Evolutionary conservation across 53 echinoderm and acorn worm genomes (phyloP).

Genomic region (Mesocentrotus franciscanus): DNA sequence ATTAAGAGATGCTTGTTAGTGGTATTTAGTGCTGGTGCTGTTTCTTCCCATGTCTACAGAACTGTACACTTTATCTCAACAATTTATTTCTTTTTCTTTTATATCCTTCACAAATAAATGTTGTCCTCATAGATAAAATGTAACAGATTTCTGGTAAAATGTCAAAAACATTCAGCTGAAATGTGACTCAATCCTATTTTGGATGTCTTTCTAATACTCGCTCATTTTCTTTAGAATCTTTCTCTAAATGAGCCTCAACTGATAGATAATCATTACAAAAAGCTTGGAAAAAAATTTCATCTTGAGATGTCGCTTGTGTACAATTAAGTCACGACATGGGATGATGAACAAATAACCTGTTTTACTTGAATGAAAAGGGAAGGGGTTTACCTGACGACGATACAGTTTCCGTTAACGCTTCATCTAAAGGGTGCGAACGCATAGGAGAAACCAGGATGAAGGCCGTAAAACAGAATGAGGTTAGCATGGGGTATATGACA

Average conservation of each 20-base stretch:
- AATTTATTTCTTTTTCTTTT: too few relatives aligned
- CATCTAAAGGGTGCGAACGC: background rate
- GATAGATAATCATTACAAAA: background rate
- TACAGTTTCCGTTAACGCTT: slow-evolving; percentile 9
- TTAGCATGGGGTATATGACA: slow-evolving; percentile 20
- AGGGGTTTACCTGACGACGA: slow-evolving; percentile 40
- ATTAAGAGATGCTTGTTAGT: background rate
- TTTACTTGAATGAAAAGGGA: background rate
- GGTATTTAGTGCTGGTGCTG: background rate
- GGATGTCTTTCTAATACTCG: too few relatives aligned
- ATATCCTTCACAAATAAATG: too few relatives aligned
- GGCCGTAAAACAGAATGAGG: slow-evolving; percentile 13
- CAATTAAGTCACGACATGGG: background rate
- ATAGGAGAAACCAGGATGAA: slow-evolving; percentile 49
- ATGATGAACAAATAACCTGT: too few relatives aligned
- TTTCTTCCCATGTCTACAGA: background rate
- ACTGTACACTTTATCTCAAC: background rate
- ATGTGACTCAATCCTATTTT: too few relatives aligned
- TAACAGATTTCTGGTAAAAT: too few relatives aligned
- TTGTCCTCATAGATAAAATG: too few relatives aligned
- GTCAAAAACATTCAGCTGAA: too few relatives aligned
- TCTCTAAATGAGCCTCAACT: too few relatives aligned
- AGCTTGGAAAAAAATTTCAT: background rate
- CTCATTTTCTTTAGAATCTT: too few relatives aligned
- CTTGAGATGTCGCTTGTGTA: background rate